Evolutionary conservation across 2,888 invertebrate species (phyloP), one percentile per base, ranked within the genome.

Genomic region (Stenichneumon culpator): DNA sequence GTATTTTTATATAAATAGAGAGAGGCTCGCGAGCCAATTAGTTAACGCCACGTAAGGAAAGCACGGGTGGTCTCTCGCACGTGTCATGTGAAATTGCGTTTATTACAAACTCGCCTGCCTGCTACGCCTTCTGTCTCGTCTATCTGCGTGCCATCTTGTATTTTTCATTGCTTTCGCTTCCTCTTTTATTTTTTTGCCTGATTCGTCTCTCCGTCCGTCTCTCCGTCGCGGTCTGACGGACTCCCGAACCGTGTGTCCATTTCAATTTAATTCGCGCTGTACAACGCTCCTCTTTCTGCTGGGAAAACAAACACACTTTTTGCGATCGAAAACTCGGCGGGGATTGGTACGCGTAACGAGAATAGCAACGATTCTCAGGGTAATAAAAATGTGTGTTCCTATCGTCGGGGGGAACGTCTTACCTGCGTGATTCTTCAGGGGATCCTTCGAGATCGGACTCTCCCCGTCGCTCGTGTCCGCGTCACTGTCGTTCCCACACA

Each of bases 401-500:
- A 22, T 54, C 36, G 44, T 72, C 44, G 22, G 22, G 16, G 19
- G 70, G 32, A n/a, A 16, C 36, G 22, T 82, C 86, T 89, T 89
- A 93, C 93, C 93, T 86, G 92, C 88, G 88, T 93, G 93, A 89
- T 91, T 93, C 88, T 93, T 93, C 60, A 91, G 85, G 67, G 87
- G 82, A 84, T 93, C 93, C 87, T 93, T 93, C n/a, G 92, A 88
- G 57, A 91, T 89, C 1, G 93, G 91, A 81, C 93, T 92, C 83
- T 93, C 93, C 67, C 92, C 92, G 87, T 93, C 93, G 87, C 93
- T 93, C 81, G 92, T 91, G 83, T 94, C 94, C 68, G 90, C 93
- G 88, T 93, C 93, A 90, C 93, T 93, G 88, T 93, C 93, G 83
- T 93, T 93, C 52, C 91, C 93, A 84, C 93, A 93, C 70, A 91